Evolutionary conservation across 2,888 invertebrate species (phyloP), one percentile per base, ranked within the genome.

Genomic region (Chalcosyrphus nemorum): DNA sequence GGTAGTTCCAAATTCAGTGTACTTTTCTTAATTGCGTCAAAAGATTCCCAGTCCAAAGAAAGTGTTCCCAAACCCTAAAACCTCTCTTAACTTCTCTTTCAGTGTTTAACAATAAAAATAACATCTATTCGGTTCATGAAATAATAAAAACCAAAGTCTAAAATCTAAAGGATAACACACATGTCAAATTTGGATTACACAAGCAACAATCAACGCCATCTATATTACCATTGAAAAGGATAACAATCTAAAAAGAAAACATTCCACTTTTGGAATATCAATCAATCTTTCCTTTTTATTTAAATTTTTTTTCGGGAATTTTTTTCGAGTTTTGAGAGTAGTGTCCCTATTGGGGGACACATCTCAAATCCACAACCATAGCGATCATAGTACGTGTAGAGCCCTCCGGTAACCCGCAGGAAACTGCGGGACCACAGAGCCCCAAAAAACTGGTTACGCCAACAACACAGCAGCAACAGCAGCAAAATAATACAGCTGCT

Each of bases 351-450:
- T 77, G 56, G 86, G 86, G 70, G 82, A 68, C 85, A 82, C 75
- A 84, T 86, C 76, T 81, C 82, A 81, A 84, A 86, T 84, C 76
- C 54, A 87, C 63, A 86, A 87, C 80, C 86, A 87, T 88, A 87
- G 88, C 88, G 86, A 88, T 88, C 87, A 88, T 88, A 88, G 88
- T 88, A 87, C 88, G 88, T 85, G 88, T 88, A 81, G 88, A 88
- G 86, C 87, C 88, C 87, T 88, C 88, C 86, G 88, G 87, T 86
- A 87, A 86, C 88, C 88, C 88, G 87, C 88, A 88, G 87, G 88
- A 88, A 86, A 87, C 88, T 88, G 88, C 88, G 88, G 88, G 86
- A 81, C 86, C 86, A 86, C 82, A 87, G 84, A 87, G 86, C 72
- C 86, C 86, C 29, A 87, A 87, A 87, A 87, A 87, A 65, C 78